Conservation (phyloP, 2,888 invertebrate genomes). For the Drosophila meridionalis region DNA sequence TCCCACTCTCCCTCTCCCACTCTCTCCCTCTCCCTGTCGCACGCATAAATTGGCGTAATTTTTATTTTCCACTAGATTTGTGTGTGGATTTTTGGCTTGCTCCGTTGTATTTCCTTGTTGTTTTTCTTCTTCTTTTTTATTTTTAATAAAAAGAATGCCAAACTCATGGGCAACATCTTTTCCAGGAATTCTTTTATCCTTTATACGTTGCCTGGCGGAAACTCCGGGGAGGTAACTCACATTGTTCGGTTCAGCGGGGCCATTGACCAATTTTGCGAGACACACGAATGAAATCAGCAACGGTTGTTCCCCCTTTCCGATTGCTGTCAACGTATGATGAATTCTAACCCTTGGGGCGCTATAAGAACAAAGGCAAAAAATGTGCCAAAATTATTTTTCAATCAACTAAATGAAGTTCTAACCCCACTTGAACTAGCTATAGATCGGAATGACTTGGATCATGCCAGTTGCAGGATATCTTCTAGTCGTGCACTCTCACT, state of each 20-base stretch:
- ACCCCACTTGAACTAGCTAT: too few relatives aligned
- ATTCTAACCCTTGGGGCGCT: not conserved
- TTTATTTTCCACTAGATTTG: conserved; percentile 66
- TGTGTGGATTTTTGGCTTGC: conserved; percentile 48
- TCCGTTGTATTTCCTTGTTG: not conserved
- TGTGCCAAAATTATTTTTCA: not conserved
- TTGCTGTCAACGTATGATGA: not conserved
- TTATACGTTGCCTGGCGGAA: conserved; percentile 17
- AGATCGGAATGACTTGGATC: not conserved
- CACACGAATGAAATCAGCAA: conserved; percentile 14
- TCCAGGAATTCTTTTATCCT: conserved; percentile 30
- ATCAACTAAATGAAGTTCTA: not conserved
- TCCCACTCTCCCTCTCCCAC: not conserved
- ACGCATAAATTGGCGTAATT: conserved; percentile 55
- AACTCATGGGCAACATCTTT: conserved; percentile 27
- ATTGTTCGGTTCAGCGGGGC: conserved; percentile 9
- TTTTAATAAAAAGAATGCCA: conserved; percentile 16
- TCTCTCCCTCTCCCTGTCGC: conserved; percentile 9
- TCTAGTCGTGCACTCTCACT: not conserved
- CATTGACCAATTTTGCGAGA: conserved; percentile 13
- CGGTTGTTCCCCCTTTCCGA: conserved; percentile 3
- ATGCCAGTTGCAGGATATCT: not conserved
- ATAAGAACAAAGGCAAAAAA: not conserved
- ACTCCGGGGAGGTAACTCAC: conserved; percentile 13
- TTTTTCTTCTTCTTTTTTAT: too few relatives aligned